These are phyloP conservation scores for Staurois parvus DNA, from an alignment of 2,797 vertebrate species.

Conservation along the genomic window DNA sequence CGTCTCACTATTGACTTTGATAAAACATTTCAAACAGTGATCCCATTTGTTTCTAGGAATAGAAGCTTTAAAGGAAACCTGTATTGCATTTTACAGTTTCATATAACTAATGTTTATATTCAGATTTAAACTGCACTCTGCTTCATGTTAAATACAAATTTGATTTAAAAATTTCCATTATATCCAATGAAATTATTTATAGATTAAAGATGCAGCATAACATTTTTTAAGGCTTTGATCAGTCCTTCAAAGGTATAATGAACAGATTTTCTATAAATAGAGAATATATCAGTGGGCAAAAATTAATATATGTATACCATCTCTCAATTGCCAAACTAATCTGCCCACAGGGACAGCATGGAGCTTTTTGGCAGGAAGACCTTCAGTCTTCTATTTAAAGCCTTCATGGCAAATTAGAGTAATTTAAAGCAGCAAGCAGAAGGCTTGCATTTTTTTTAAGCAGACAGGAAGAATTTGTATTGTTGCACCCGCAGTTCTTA, in stretches of 20 bases:
- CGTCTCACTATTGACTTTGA: neutral
- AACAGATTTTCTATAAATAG: constrained; percentile 40
- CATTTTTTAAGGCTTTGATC: neutral
- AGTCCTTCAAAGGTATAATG: constrained; percentile 2
- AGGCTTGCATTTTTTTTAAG: constrained; percentile 55
- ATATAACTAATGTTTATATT: neutral
- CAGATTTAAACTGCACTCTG: neutral
- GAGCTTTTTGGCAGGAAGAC: constrained; percentile 59
- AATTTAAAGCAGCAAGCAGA: constrained; percentile 59
- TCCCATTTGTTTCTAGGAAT: neutral
- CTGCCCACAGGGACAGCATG: constrained; percentile 41
- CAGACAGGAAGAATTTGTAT: constrained; percentile 52
- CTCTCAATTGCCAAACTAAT: constrained; percentile 55
- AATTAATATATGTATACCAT: constrained; percentile 47
- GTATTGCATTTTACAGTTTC: neutral
- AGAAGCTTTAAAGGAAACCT: neutral
- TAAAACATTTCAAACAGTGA: neutral
- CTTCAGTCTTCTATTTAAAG: constrained; percentile 64
- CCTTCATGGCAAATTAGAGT: constrained; percentile 63
- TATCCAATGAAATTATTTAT: neutral
- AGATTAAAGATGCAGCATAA: neutral
- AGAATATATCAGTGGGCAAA: constrained; percentile 41
- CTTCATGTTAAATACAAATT: neutral
- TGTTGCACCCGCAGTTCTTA: constrained; percentile 55
- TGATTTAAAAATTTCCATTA: neutral